phyloP scores from a whole-genome alignment of 2,113 vertebrate species.

The Myotis brandtii region DNA sequence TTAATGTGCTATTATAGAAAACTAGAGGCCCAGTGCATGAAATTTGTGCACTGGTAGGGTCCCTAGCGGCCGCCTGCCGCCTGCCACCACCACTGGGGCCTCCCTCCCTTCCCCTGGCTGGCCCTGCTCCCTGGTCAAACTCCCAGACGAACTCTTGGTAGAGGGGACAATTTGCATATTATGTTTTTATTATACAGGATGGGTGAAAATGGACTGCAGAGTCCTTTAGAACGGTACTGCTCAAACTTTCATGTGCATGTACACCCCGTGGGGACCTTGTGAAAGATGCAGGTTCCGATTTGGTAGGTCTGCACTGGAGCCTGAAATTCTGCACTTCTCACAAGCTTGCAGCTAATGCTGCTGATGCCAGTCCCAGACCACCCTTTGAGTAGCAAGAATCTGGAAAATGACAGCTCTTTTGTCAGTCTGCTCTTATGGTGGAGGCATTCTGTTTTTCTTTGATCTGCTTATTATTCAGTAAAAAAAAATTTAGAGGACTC shows the following conservation, averaged over 20 bases:
- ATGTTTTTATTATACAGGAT: too few relatives aligned
- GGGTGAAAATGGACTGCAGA: background rate
- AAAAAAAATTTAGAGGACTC: background rate
- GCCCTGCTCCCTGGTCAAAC: too few relatives aligned
- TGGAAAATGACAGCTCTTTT: background rate
- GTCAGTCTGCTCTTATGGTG: background rate
- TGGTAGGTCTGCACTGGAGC: background rate
- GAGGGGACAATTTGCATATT: too few relatives aligned
- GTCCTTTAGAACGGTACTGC: background rate
- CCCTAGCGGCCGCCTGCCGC: too few relatives aligned
- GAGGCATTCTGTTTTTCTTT: slow-evolving; percentile 16
- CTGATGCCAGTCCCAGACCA: background rate
- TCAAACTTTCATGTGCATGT: background rate
- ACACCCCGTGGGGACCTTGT: background rate
- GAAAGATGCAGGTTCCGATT: background rate
- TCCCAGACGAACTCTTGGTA: too few relatives aligned
- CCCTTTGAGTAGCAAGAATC: background rate
- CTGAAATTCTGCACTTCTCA: background rate
- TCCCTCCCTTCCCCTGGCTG: too few relatives aligned
- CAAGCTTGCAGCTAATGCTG: background rate
- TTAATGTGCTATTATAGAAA: background rate
- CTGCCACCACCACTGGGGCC: too few relatives aligned
- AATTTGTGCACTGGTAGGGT: too few relatives aligned
- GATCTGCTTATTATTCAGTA: background rate
- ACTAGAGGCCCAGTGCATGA: too few relatives aligned